Percentiles rank a stretch among this genome's conserved stretches.
These are phyloP conservation scores for Halyomorpha halys DNA, from an alignment of 1,140 invertebrate species.

Conservation along the genomic window DNA sequence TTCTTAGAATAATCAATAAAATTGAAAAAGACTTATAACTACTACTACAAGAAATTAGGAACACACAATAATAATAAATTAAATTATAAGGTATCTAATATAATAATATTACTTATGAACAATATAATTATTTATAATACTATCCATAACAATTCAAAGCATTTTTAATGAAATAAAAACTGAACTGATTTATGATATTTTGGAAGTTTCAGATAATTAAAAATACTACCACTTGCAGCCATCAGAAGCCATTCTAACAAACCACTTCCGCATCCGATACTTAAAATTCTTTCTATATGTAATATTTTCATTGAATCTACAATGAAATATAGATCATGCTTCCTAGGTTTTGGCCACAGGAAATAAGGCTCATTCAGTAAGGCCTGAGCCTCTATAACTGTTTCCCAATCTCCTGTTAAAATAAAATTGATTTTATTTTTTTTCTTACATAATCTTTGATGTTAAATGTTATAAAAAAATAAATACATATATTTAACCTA, in stretches of 20 bases:
- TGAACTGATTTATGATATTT: neutral
- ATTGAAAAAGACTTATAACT: no score
- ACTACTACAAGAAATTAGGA: no score
- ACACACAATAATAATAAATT: no score
- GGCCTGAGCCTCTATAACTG: neutral
- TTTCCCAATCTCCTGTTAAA: conserved; percentile 1
- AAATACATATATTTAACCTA: neutral
- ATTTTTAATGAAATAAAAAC: no score
- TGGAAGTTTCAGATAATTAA: neutral
- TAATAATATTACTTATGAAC: no score
- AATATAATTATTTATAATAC: no score
- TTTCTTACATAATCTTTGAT: neutral
- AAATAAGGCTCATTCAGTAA: neutral
- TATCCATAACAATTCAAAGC: no score
- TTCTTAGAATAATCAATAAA: no score
- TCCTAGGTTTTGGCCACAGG: conserved; percentile 4
- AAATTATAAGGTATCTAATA: no score
- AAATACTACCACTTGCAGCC: conserved; percentile 6
- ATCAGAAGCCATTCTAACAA: conserved; percentile 14
- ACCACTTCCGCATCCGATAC: conserved; percentile 17
- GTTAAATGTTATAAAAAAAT: neutral
- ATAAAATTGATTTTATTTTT: neutral
- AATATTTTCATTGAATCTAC: neutral
- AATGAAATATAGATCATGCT: conserved; percentile 14
- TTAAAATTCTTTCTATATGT: neutral